Conservation (phyloP, 2,797 vertebrate species). For the Acanthiza pusilla region DNA sequence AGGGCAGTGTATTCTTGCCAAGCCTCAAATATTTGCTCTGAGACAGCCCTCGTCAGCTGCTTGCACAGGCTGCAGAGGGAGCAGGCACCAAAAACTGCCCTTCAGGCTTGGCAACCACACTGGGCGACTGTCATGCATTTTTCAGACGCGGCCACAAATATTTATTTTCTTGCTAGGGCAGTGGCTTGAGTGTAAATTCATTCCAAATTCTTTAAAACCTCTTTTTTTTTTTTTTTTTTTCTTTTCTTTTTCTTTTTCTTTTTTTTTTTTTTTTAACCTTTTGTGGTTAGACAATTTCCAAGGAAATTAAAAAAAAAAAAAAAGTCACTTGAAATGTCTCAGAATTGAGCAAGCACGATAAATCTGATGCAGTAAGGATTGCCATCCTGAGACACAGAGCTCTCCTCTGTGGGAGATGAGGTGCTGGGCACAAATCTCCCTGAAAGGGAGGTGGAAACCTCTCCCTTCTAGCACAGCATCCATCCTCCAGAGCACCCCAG, state of each 20-base stretch:
- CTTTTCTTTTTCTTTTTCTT: neutral
- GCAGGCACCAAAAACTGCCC: neutral
- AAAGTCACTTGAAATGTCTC: neutral
- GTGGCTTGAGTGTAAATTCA: constrained; percentile 9
- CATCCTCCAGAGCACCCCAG: neutral
- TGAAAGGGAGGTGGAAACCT: neutral
- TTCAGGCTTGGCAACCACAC: neutral
- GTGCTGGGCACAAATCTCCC: neutral
- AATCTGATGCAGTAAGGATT: neutral
- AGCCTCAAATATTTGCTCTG: constrained; percentile 49
- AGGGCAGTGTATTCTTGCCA: constrained; percentile 8
- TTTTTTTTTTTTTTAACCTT: neutral
- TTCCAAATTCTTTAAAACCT: neutral
- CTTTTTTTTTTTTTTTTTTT: neutral
- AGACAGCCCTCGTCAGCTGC: neutral
- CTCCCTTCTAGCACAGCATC: neutral
- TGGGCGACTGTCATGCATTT: neutral
- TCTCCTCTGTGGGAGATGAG: neutral
- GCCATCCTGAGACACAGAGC: accelerated
- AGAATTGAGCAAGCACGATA: neutral
- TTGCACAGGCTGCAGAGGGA: neutral
- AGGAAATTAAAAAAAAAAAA: neutral
- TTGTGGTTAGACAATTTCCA: neutral
- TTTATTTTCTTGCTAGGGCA: constrained; percentile 26
- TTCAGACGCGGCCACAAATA: constrained; percentile 20